Conservation (phyloP, 2,113 vertebrate species). For the Siphamia tubifer region DNA sequence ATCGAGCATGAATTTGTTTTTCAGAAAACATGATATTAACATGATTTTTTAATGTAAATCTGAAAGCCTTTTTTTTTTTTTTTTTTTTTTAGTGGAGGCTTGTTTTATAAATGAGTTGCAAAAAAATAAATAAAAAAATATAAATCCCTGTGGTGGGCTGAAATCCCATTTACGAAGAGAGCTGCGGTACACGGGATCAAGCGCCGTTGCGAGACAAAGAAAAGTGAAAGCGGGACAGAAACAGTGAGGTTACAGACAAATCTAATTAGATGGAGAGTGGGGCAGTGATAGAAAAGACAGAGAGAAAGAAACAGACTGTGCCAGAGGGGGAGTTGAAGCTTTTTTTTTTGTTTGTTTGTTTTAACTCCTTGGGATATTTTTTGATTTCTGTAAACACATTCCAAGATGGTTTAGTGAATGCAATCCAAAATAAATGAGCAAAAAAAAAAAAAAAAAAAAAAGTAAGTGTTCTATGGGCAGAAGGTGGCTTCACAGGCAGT, state of each 20-base stretch:
- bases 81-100: no score
- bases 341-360: slow-evolving; percentile 16
- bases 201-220: slow-evolving; percentile 52
- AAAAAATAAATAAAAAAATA: no score
- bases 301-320: neutral
- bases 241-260: slow-evolving; percentile 63
- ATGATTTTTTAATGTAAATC: no score
- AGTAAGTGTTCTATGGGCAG: slow-evolving; percentile 8
- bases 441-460: neutral
- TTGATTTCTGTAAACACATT: slow-evolving; percentile 14
- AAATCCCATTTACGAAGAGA: slow-evolving; percentile 60
- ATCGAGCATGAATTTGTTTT: no score
- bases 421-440: neutral
- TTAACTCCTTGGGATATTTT: slow-evolving; percentile 35
- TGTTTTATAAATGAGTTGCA: slow-evolving; percentile 12
- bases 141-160: slow-evolving; percentile 45
- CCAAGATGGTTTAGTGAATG: slow-evolving; percentile 26
- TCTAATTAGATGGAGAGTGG: slow-evolving; percentile 63
- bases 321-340: slow-evolving; percentile 33
- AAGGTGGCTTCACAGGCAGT: slow-evolving; percentile 32
- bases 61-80: no score
- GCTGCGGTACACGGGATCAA: slow-evolving; percentile 50
- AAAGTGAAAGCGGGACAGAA: slow-evolving; percentile 42
- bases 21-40: no score
- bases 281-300: slow-evolving; percentile 28